Evolutionary conservation across 2,797 vertebrate species (phyloP).

Genomic region (Lindbergichthys nudifrons): DNA sequence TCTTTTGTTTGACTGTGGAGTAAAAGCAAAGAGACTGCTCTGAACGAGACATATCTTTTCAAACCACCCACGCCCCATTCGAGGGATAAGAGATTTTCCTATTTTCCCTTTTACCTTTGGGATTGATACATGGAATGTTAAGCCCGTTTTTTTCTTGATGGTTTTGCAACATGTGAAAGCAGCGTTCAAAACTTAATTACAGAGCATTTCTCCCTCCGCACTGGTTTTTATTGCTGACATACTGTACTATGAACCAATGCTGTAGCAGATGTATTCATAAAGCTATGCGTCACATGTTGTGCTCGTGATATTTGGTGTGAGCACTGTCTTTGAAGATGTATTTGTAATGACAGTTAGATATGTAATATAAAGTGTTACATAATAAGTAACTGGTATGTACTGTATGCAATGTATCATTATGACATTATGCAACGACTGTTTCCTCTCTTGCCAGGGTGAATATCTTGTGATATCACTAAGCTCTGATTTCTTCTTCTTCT

Average conservation of each 20-base stretch:
- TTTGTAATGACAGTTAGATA: constrained; percentile 16
- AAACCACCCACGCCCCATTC: constrained; percentile 51
- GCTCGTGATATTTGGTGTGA: not conserved
- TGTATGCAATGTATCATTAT: not conserved
- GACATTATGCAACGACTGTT: not conserved
- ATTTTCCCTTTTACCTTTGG: constrained; percentile 42
- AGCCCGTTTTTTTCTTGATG: constrained; percentile 12
- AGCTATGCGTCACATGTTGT: not conserved
- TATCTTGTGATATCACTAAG: not conserved
- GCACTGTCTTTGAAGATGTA: not conserved
- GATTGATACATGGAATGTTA: constrained; percentile 36
- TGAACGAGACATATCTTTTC: constrained; percentile 19
- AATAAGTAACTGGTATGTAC: not conserved
- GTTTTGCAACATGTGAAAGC: constrained; percentile 48
- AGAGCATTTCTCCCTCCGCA: constrained; percentile 2
- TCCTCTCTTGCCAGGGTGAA: not conserved
- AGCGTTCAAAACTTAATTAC: constrained; percentile 34
- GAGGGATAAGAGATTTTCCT: constrained; percentile 47
- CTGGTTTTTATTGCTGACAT: constrained; percentile 2
- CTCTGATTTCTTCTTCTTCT: not conserved
- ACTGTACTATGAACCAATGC: not conserved
- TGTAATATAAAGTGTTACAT: not conserved
- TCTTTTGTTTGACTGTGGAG: constrained; percentile 22
- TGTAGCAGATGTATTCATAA: constrained; percentile 11
- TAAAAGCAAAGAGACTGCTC: constrained; percentile 16